phyloP scores from a whole-genome alignment of 2,113 vertebrate genomes.

The Sciurus niger region DNA sequence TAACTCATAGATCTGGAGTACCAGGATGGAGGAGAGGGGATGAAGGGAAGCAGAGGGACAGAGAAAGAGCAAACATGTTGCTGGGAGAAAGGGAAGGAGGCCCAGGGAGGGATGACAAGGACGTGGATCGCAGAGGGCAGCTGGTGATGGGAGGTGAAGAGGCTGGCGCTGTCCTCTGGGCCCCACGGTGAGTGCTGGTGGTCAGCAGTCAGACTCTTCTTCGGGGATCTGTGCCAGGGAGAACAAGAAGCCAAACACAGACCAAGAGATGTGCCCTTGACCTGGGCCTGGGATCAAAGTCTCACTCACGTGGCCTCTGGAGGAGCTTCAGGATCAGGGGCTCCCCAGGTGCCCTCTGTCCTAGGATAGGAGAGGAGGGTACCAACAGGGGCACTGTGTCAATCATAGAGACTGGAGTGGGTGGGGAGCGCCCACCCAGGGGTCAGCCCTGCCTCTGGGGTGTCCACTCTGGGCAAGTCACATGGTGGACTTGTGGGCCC shows the following conservation, averaged over 20 bases:
- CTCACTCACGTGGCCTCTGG: not conserved
- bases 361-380: not conserved
- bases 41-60: not conserved
- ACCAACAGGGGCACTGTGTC: accelerated
- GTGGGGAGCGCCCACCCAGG: no score
- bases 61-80: not conserved
- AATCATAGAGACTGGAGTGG: not conserved
- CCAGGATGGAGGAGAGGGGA: not conserved
- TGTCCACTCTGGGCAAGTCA: not conserved
- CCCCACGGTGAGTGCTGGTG: accelerated
- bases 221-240: not conserved
- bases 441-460: not conserved
- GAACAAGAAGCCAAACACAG: not conserved
- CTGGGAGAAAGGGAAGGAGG: no score
- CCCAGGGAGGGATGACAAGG: not conserved
- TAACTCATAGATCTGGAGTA: not conserved
- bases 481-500: not conserved
- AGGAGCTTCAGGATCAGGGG: not conserved
- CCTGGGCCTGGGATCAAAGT: not conserved
- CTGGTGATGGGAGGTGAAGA: accelerated
- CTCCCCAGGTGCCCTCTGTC: not conserved
- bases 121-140: accelerated
- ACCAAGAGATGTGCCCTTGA: not conserved
- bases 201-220: no score
- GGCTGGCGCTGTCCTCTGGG: accelerated